Conservation (phyloP, 2,888 invertebrate genomes). For the Synergus umbraculus region DNA sequence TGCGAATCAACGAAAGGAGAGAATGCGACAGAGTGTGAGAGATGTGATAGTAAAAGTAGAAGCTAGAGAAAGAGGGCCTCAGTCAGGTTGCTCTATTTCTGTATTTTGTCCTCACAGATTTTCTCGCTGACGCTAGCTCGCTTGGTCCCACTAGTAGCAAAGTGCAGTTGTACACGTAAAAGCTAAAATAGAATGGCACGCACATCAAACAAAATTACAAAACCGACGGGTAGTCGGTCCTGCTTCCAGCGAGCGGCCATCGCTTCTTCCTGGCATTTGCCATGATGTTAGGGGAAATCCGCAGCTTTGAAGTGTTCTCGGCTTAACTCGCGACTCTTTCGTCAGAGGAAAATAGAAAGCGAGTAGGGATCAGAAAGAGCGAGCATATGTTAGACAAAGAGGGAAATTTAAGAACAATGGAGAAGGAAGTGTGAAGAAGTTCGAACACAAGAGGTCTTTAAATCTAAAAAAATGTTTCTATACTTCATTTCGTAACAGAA, state of each 20-base stretch:
- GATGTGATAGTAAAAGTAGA: conserved; percentile 13
- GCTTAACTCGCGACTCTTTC: not conserved
- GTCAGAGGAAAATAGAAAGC: not conserved
- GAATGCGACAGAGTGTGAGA: conserved; percentile 11
- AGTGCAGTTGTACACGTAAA: conserved; percentile 65
- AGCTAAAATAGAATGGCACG: conserved; percentile 71
- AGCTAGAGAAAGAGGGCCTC: conserved; percentile 45
- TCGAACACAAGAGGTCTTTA: too few species aligned
- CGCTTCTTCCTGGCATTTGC: conserved; percentile 40
- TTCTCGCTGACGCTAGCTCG: conserved; percentile 52
- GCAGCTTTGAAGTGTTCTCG: conserved; percentile 23
- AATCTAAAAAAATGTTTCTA: too few species aligned
- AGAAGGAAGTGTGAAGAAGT: not conserved
- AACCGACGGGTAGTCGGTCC: conserved; percentile 48
- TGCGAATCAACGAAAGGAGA: conserved; percentile 29
- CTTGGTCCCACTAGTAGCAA: conserved; percentile 53
- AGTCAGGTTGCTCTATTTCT: conserved; percentile 64
- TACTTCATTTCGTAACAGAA: too few species aligned
- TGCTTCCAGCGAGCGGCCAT: conserved; percentile 39
- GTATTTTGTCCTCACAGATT: conserved; percentile 69
- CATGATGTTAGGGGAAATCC: conserved; percentile 33
- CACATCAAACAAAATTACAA: conserved; percentile 66
- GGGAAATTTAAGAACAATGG: not conserved
- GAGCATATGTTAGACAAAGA: not conserved
- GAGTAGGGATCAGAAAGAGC: not conserved